Conservation (phyloP, 2,888 invertebrate species). For the Heliothis peltigera region DNA sequence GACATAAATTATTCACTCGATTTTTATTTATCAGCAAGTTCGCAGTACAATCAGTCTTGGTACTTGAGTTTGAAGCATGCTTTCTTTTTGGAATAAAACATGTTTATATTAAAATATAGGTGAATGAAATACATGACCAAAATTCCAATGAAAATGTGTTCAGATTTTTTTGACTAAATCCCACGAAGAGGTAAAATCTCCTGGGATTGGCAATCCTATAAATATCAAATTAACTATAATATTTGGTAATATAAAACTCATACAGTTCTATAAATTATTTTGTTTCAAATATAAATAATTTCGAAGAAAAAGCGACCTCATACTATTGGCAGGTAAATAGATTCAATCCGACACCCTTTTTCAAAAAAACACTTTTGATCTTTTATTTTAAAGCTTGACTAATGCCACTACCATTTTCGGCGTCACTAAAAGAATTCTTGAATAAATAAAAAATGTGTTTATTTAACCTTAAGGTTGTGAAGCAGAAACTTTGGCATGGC, state of each 20-base stretch:
- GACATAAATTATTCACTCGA: constrained; percentile 31
- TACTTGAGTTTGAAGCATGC: not conserved
- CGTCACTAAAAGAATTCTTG: not conserved
- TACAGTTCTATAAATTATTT: not conserved
- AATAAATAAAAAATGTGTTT: constrained; percentile 2
- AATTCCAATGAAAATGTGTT: constrained; percentile 2
- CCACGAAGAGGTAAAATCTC: not conserved
- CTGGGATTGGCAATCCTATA: not conserved
- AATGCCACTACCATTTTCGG: not conserved
- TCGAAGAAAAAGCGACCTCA: not conserved
- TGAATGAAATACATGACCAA: not conserved
- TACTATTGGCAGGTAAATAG: not conserved
- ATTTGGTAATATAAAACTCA: not conserved
- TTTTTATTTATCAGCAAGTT: constrained; percentile 32
- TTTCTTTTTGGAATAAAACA: constrained; percentile 17
- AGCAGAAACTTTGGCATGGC: not conserved
- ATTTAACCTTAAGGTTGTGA: not conserved
- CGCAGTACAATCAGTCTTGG: constrained; percentile 27
- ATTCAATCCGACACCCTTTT: not conserved
- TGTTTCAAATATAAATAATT: not conserved
- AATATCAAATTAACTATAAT: not conserved
- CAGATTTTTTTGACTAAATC: not conserved
- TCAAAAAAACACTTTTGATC: not conserved
- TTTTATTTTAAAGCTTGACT: not conserved
- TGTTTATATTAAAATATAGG: not conserved